A percentile compares a stretch with the other conserved stretches of the same genome.
These are phyloP conservation scores for Drosophila pandora DNA, from an alignment of 1,140 invertebrate genomes.

Conservation along the genomic window DNA sequence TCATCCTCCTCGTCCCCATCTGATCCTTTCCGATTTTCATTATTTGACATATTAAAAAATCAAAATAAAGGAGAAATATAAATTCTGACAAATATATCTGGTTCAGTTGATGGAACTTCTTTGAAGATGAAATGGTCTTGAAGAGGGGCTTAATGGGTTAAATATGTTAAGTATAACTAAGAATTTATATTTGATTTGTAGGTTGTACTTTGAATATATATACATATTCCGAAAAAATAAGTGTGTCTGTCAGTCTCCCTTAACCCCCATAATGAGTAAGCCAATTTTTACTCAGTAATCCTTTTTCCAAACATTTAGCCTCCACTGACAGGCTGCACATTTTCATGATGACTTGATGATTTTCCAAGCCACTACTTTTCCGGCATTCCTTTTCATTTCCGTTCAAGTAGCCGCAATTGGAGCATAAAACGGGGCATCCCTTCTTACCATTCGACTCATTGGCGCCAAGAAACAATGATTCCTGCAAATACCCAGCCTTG, in stretches of 20 bases:
- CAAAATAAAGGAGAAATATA: not conserved
- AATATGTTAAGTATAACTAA: too few relatives aligned
- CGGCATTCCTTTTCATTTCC: constrained; percentile 23
- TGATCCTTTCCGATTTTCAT: not conserved
- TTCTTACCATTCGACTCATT: constrained; percentile 8
- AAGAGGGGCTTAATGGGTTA: too few relatives aligned
- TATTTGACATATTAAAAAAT: constrained; percentile 16
- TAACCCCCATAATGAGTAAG: not conserved
- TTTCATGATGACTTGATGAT: constrained; percentile 37
- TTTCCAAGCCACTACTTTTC: constrained; percentile 42
- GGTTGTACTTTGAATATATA: too few relatives aligned
- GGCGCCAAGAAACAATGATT: constrained; percentile 14
- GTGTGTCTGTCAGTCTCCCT: not conserved
- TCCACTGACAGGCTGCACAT: constrained; percentile 10
- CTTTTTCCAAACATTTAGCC: constrained; percentile 3
- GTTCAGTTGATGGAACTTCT: not conserved
- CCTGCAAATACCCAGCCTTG: not conserved
- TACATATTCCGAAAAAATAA: not conserved
- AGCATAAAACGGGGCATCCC: constrained; percentile 32
- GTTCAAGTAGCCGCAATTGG: constrained; percentile 25
- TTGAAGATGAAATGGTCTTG: not conserved
- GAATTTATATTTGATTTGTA: too few relatives aligned
- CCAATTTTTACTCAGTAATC: not conserved
- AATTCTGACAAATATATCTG: not conserved
- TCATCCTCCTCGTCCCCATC: not conserved